These are phyloP conservation scores for Gambusia yucatana DNA, from an alignment of 2,797 vertebrate genomes.

Conservation along the genomic window DNA sequence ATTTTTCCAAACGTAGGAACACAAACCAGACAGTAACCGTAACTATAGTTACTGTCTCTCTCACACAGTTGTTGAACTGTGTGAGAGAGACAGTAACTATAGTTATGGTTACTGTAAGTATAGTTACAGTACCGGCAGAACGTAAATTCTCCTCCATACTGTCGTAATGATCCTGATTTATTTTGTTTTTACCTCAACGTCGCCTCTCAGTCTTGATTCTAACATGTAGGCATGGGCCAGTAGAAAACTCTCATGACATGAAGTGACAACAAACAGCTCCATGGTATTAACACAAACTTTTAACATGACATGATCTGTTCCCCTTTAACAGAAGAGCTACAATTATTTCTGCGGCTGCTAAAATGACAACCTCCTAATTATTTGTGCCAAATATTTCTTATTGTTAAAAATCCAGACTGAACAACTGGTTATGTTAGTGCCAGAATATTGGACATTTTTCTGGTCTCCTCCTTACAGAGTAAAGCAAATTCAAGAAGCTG, in stretches of 20 bases:
- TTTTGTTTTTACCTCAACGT: neutral
- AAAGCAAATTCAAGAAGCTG: neutral
- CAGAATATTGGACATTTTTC: neutral
- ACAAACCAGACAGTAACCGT: conserved; percentile 10
- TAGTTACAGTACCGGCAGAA: too few relatives aligned
- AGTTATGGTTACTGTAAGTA: too few relatives aligned
- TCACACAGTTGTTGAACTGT: too few relatives aligned
- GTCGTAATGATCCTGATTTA: neutral
- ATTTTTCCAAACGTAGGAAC: conserved; percentile 2
- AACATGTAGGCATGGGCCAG: conserved; percentile 5
- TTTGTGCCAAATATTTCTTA: neutral
- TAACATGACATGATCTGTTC: neutral
- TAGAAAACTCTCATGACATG: neutral
- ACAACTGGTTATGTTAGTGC: too few relatives aligned
- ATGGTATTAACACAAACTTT: neutral
- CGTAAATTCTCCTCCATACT: neutral
- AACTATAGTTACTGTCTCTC: neutral
- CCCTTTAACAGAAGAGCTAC: neutral
- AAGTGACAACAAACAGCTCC: neutral
- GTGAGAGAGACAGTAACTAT: too few relatives aligned
- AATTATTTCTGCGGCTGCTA: neutral
- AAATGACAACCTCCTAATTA: neutral
- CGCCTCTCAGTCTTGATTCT: neutral
- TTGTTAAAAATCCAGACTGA: neutral
- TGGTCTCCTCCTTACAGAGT: neutral